Base-by-base conservation (phyloP, 2,888 invertebrate genomes). In the Drosophila mimetica region DNA sequence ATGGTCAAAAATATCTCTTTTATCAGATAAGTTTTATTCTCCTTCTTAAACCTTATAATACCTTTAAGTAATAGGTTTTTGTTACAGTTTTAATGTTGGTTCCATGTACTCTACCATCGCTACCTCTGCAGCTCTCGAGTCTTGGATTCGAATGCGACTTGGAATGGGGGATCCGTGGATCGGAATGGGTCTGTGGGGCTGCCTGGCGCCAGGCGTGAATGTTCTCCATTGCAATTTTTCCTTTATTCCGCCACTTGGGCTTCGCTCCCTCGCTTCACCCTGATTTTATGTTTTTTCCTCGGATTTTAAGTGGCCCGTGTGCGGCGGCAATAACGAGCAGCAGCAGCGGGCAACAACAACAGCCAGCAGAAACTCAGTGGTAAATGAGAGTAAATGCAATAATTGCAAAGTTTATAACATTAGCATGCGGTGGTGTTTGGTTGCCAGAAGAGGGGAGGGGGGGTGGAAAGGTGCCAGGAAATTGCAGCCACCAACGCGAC, bases 321-420 rank as follows among this genome's bases (percentile, higher is more conserved):
- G 77, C 84, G 70, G 71, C 71, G 87, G 76, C 86, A 77, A 85
- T 74, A 74, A 74, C 67, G 63, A 75, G 58, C 55, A 61, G 51
- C 41, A 58, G 41, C 25, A 25, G 25, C 25, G 25, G 25, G 25
- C 50, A 50, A 20, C 58, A 50, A 20, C 58, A 70, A 39, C 59
- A 3, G 30, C 30, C 58, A 44, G 48, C 54, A 50, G 73, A 42
- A 60, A 51, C 51, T 72, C 61, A 54, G 67, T 71, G 73, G 88
- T 79, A 88, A 88, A 83, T 88, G 83, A 79, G 88, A 86, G 86
- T 86, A 83, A 88, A 88, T 86, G 88, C 88, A 79, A 88, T 88
- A 86, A 84, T 88, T 84, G 86, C 84, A 88, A 88, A 83, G 76
- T 88, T 88, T 83, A 79, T 76, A 86, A 69, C 83, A 88, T 86